Percentiles rank a stretch among this genome's conserved stretches.
Conservation (phyloP, 2,888 invertebrate species). For the Phorcus lineatus region DNA sequence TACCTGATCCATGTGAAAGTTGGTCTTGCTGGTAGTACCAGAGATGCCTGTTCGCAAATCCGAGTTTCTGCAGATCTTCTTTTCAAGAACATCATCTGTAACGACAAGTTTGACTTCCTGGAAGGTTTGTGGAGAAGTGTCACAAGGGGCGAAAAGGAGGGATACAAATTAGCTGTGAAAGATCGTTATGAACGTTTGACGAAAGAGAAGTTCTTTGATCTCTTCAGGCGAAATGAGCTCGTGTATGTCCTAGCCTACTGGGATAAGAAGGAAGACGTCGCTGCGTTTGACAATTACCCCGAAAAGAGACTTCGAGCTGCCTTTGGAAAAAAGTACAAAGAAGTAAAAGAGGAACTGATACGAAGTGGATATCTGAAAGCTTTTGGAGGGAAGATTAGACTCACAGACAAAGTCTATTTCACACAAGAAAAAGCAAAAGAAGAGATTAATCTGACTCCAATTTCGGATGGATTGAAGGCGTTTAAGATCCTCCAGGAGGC, state of each 20-base stretch:
- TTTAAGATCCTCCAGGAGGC: background rate
- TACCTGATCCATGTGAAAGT: background rate
- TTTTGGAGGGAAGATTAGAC: background rate
- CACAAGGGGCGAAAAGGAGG: too few relatives aligned
- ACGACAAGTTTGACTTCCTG: too few relatives aligned
- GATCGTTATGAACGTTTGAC: too few relatives aligned
- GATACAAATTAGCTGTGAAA: too few relatives aligned
- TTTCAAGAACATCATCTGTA: background rate
- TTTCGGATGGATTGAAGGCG: background rate
- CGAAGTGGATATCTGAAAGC: background rate
- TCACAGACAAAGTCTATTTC: background rate
- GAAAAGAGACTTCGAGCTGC: too few relatives aligned
- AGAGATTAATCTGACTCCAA: background rate
- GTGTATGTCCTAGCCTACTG: too few relatives aligned
- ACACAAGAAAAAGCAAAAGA: background rate
- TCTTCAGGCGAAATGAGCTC: too few relatives aligned
- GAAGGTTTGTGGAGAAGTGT: too few relatives aligned
- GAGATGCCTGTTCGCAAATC: background rate
- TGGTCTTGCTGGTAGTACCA: background rate
- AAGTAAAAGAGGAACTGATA: background rate
- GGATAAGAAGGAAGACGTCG: too few relatives aligned
- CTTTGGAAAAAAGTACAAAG: background rate
- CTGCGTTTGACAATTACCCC: too few relatives aligned
- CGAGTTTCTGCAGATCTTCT: background rate
- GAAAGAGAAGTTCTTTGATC: too few relatives aligned